phyloP scores from a whole-genome alignment of 2,888 invertebrate genomes.

The Buathra laborator region DNA sequence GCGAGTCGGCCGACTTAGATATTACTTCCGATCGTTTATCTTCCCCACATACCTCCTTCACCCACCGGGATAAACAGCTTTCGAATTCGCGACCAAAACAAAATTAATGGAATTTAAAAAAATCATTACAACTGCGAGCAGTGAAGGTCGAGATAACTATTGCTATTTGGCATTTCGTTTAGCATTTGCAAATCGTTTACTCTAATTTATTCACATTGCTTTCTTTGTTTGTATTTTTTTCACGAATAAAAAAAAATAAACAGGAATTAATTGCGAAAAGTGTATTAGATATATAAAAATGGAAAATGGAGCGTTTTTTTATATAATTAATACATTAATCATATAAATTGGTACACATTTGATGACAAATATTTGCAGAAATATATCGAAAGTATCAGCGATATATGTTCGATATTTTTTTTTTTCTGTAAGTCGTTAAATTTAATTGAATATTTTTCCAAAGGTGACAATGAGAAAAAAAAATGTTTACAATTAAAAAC shows the following conservation, averaged over 20 bases:
- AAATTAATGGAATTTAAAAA: constrained; percentile 10
- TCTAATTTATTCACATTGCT: not conserved
- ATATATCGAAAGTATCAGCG: no score
- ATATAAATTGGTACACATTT: no score
- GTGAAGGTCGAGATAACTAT: constrained; percentile 13
- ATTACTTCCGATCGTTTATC: constrained; percentile 44
- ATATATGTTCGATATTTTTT: no score
- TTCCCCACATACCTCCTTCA: constrained; percentile 29
- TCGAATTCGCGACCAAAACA: constrained; percentile 53
- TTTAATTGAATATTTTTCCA: no score
- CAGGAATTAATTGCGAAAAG: not conserved
- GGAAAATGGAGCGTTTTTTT: no score
- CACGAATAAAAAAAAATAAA: not conserved
- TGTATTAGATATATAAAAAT: not conserved
- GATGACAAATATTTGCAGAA: no score
- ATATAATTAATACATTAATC: no score
- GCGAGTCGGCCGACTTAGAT: constrained; percentile 69
- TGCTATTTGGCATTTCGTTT: not conserved
- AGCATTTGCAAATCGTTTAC: not conserved
- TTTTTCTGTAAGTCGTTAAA: no score
- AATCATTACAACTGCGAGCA: constrained; percentile 8
- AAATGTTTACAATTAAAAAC: not conserved
- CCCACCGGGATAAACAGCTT: constrained; percentile 49
- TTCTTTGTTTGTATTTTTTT: no score
- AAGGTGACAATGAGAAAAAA: not conserved